Conservation (phyloP, 2,113 vertebrate genomes). For the Excalfactoria chinensis region DNA sequence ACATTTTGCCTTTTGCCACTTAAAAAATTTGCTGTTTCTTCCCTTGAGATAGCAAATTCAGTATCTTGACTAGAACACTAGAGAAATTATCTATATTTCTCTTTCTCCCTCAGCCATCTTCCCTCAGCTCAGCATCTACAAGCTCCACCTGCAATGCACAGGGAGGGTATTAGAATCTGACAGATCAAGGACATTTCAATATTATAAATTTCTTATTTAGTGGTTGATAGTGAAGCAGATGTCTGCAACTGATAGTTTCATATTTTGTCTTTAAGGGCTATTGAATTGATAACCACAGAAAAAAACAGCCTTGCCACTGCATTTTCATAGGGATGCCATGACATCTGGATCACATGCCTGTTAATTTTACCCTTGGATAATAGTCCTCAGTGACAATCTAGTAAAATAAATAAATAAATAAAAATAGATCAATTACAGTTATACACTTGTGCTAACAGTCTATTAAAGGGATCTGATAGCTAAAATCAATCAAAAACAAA, state of each 20-base stretch:
- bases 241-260: not conserved
- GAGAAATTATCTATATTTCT: not conserved
- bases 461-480: not conserved
- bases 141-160: not conserved
- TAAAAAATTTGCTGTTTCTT: not conserved
- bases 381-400: not conserved
- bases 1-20: not conserved
- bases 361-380: conserved; percentile 41
- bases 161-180: not conserved
- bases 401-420: not conserved
- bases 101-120: rapidly evolving
- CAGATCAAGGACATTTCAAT: not conserved
- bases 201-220: conserved; percentile 13
- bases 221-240: not conserved
- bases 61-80: not conserved
- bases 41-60: not conserved
- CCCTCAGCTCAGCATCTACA: rapidly evolving
- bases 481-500: not conserved
- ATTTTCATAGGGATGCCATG: not conserved
- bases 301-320: not conserved
- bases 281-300: conserved; percentile 14
- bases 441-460: not conserved
- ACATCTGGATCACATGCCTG: conserved; percentile 3
- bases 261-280: conserved; percentile 42
- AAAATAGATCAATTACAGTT: conserved; percentile 33